A percentile compares a stretch with the other conserved stretches of the same genome.
Evolutionary conservation across 2,888 invertebrate genomes (phyloP).

Genomic region (Andrena bicolor): DNA sequence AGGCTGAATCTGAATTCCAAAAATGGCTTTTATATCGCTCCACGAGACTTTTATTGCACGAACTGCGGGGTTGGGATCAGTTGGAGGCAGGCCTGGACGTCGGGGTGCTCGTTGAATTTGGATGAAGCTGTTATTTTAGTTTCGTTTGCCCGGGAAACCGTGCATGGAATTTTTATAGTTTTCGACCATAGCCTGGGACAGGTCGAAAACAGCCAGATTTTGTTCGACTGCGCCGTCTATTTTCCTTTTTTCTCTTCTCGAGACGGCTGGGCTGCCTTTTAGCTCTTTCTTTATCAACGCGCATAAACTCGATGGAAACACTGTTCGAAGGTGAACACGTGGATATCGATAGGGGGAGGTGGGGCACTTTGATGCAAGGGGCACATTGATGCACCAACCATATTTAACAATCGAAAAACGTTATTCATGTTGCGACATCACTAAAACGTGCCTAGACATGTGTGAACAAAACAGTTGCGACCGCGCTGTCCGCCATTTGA

Average conservation of each 20-base stretch:
- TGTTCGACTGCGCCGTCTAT: background rate
- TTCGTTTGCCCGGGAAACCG: constrained; percentile 66
- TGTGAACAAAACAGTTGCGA: too few species aligned
- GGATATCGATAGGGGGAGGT: too few species aligned
- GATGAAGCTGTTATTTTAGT: constrained; percentile 67
- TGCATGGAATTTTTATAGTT: constrained; percentile 72
- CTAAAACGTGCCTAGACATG: too few species aligned
- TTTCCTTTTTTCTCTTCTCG: background rate
- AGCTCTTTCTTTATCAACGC: constrained; percentile 48
- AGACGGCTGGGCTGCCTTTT: background rate
- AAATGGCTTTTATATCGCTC: constrained; percentile 49
- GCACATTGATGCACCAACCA: too few species aligned
- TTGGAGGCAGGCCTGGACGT: constrained; percentile 6
- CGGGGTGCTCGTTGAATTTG: constrained; percentile 63
- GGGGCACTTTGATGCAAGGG: too few species aligned
- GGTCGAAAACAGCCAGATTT: constrained; percentile 37
- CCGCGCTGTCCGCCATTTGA: too few species aligned
- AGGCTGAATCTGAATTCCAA: constrained; percentile 32
- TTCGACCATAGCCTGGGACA: constrained; percentile 25
- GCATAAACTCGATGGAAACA: constrained; percentile 48
- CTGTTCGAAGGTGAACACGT: constrained; percentile 28
- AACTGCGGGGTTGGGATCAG: constrained; percentile 16
- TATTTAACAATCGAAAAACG: too few species aligned
- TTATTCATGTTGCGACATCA: too few species aligned
- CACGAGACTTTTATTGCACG: constrained; percentile 52